Conservation (phyloP, 2,888 invertebrate species). For the Ophioninae sp. region DNA sequence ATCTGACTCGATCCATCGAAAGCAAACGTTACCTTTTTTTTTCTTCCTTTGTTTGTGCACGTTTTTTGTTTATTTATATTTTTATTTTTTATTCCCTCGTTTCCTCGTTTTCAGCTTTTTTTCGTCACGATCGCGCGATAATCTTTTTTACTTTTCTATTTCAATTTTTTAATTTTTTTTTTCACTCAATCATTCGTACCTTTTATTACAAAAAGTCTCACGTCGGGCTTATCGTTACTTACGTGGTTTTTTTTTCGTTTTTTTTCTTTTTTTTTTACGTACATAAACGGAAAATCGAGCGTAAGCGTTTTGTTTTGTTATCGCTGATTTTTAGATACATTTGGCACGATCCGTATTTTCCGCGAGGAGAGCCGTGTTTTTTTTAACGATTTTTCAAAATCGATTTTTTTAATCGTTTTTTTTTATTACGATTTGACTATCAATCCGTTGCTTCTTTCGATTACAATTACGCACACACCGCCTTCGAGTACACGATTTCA, state of each 20-base stretch:
- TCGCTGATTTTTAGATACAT: slow-evolving; percentile 51
- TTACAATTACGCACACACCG: slow-evolving; percentile 55
- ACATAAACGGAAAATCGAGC: slow-evolving; percentile 47
- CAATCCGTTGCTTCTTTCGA: slow-evolving; percentile 38
- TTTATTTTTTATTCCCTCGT: slow-evolving; percentile 16
- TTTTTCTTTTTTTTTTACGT: slow-evolving; percentile 41
- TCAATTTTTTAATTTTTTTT: slow-evolving; percentile 8
- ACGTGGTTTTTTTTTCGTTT: slow-evolving; percentile 17
- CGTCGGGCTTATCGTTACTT: slow-evolving; percentile 30
- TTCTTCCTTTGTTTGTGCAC: slow-evolving; percentile 16
- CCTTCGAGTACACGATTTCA: slow-evolving; percentile 63
- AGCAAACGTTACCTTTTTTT: slow-evolving; percentile 55
- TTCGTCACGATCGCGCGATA: slow-evolving; percentile 27
- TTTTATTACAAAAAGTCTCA: slow-evolving; percentile 27
- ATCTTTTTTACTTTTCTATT: too few relatives aligned
- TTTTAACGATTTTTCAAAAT: slow-evolving; percentile 13
- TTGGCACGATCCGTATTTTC: slow-evolving; percentile 57
- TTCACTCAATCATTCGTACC: slow-evolving; percentile 28
- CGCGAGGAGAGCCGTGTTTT: slow-evolving; percentile 42
- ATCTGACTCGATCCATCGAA: slow-evolving; percentile 60
- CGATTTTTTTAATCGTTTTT: slow-evolving; percentile 29
- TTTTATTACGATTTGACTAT: slow-evolving; percentile 22
- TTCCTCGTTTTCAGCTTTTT: slow-evolving; percentile 31
- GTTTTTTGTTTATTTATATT: slow-evolving; percentile 29
- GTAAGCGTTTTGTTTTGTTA: slow-evolving; percentile 48